Conservation (phyloP, 2,888 invertebrate genomes). For the Periphyllus acericola region DNA sequence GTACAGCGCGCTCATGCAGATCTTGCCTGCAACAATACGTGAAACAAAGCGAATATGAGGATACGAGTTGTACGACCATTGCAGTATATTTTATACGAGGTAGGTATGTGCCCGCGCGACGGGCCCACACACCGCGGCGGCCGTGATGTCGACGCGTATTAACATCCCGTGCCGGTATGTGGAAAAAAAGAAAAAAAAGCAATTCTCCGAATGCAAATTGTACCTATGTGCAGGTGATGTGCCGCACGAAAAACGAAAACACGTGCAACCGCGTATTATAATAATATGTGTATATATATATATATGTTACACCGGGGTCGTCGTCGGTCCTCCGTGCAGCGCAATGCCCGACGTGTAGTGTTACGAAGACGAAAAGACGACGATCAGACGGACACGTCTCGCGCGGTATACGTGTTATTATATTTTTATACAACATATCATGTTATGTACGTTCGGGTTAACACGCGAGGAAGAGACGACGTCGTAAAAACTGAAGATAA, state of each 20-base stretch:
- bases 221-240: background rate
- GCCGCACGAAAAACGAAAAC: background rate
- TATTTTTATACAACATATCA: background rate
- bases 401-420: background rate
- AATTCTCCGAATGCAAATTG: background rate
- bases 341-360: background rate
- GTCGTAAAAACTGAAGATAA: background rate
- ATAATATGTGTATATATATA: background rate
- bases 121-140: background rate
- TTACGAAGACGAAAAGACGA: background rate
- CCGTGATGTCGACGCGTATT: background rate
- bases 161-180: background rate
- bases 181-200: background rate
- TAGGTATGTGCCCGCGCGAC: background rate
- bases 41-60: background rate
- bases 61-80: background rate
- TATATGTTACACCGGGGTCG: background rate
- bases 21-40: constrained; percentile 7
- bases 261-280: background rate
- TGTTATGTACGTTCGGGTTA: background rate
- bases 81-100: too few species aligned
- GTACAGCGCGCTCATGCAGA: constrained; percentile 8
- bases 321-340: background rate
- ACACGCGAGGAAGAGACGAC: background rate
- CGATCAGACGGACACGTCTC: background rate